These are phyloP conservation scores for Phocoena phocoena DNA, from an alignment of 2,113 vertebrate species.

Conservation along the genomic window DNA sequence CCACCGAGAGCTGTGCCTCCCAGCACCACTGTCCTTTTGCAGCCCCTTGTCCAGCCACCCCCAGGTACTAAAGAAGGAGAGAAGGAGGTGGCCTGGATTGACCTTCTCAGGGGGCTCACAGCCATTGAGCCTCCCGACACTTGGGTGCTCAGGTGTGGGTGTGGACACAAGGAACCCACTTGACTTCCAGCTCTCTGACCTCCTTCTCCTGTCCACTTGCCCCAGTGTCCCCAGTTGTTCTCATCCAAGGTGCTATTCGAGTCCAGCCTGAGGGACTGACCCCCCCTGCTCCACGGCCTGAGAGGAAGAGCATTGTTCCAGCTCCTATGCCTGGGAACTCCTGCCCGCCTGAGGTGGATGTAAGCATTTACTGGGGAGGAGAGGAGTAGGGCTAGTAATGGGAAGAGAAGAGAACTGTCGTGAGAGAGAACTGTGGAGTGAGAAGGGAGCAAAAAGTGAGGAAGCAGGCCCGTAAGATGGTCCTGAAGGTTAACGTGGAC, in stretches of 20 bases:
- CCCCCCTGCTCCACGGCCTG: slow-evolving; percentile 64
- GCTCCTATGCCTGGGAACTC: slow-evolving; percentile 83
- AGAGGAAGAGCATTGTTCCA: slow-evolving; percentile 88
- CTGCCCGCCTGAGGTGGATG: slow-evolving; percentile 85
- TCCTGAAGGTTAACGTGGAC: not conserved
- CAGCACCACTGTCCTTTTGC: slow-evolving; percentile 87
- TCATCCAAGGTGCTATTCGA: slow-evolving; percentile 89
- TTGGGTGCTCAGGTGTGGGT: not conserved
- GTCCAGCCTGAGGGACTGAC: slow-evolving; percentile 85
- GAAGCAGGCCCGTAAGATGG: not conserved
- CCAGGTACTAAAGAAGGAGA: slow-evolving; percentile 52
- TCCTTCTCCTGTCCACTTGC: not conserved
- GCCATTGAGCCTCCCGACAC: not conserved
- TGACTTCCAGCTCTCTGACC: not conserved
- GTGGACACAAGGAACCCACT: not conserved
- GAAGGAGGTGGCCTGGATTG: not conserved
- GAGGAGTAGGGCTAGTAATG: not conserved
- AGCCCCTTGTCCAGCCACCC: slow-evolving; percentile 78
- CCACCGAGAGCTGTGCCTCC: slow-evolving; percentile 75
- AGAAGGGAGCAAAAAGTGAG: not conserved
- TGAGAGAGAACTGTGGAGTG: not conserved
- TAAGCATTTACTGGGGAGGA: slow-evolving; percentile 72
- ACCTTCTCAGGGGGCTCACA: not conserved
- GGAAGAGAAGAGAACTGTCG: not conserved
- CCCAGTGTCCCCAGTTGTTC: slow-evolving; percentile 82